These are phyloP conservation scores for Eurystomus glaucurus DNA, from an alignment of 2,797 vertebrate species.

Conservation along the genomic window DNA sequence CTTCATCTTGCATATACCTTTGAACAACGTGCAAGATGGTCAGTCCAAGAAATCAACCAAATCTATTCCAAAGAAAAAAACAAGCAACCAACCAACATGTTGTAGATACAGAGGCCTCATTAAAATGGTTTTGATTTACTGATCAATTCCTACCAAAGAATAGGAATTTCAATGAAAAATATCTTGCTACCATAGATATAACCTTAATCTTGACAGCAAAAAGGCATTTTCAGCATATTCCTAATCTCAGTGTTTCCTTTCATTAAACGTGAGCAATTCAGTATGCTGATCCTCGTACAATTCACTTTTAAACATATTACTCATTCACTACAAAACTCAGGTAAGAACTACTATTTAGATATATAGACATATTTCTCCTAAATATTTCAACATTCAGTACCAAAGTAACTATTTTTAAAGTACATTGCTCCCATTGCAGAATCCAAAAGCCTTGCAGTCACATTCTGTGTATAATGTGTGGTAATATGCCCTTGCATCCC, in stretches of 20 bases:
- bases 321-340: background rate
- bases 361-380: background rate
- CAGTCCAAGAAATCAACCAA: background rate
- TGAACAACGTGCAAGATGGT: background rate
- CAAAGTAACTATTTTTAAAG: background rate
- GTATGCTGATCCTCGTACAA: background rate
- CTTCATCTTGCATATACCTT: background rate
- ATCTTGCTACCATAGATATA: background rate
- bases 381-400: background rate
- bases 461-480: background rate
- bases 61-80: background rate
- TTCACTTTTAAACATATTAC: background rate
- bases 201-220: background rate
- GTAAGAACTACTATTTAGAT: background rate
- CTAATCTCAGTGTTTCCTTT: background rate
- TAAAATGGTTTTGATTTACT: background rate
- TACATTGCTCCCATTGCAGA: background rate
- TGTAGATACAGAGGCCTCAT: background rate
- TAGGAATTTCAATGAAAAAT: background rate
- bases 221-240: background rate
- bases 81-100: rapidly evolving
- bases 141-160: background rate
- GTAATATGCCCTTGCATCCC: background rate
- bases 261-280: background rate
- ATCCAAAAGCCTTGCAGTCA: background rate